Evolutionary conservation across 2,888 invertebrate genomes (phyloP).

Genomic region (Vandiemenella viatica): DNA sequence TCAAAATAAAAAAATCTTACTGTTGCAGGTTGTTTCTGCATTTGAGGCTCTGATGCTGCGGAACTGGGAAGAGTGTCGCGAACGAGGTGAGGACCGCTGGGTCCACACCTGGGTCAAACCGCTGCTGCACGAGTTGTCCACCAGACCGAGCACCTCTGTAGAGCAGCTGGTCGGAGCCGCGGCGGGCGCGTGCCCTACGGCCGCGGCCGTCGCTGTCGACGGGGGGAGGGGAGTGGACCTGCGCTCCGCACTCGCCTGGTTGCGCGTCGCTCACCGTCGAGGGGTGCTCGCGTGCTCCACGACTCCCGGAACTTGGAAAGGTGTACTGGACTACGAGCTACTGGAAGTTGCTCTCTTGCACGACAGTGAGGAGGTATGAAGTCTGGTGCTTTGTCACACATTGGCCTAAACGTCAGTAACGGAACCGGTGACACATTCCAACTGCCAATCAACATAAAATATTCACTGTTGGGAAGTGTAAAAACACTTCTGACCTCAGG

Average conservation of each 20-base stretch:
- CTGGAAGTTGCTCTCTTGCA: slow-evolving; percentile 41
- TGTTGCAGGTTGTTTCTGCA: slow-evolving; percentile 33
- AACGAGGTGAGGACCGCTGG: slow-evolving; percentile 31
- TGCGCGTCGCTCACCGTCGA: slow-evolving; percentile 35
- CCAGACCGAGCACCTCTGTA: background rate
- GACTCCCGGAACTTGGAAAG: slow-evolving; percentile 34
- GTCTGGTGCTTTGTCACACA: too few relatives aligned
- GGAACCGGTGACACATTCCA: too few relatives aligned
- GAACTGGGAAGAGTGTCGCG: slow-evolving; percentile 27
- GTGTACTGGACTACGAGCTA: slow-evolving; percentile 34
- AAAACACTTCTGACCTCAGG: too few relatives aligned
- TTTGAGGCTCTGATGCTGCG: slow-evolving; percentile 38
- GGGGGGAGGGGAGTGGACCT: slow-evolving; percentile 23
- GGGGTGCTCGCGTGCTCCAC: slow-evolving; percentile 24
- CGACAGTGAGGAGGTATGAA: slow-evolving; percentile 43
- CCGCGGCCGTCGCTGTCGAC: background rate
- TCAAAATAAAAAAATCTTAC: slow-evolving; percentile 1
- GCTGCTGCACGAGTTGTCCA: slow-evolving; percentile 14
- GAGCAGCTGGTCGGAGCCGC: slow-evolving; percentile 1
- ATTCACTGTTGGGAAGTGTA: too few relatives aligned
- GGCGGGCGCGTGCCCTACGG: background rate
- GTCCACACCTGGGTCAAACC: slow-evolving; percentile 33
- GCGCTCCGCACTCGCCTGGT: slow-evolving; percentile 33
- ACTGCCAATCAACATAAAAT: too few relatives aligned
- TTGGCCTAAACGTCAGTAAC: too few relatives aligned